Evolutionary conservation across 2,888 invertebrate species (phyloP).

Genomic region (Heliconius ismenius): DNA sequence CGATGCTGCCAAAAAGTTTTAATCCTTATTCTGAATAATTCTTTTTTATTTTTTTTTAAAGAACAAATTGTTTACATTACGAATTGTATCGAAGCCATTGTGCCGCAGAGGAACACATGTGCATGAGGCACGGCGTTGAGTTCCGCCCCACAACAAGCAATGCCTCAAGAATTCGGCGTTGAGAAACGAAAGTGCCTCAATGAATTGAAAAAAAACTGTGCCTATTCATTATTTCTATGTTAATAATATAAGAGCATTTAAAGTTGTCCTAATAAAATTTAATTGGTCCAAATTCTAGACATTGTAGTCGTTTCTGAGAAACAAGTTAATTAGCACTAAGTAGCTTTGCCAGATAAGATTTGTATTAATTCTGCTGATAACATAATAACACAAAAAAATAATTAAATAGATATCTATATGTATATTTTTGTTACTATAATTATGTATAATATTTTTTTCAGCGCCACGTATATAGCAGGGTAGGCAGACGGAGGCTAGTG

Average conservation of each 20-base stretch:
- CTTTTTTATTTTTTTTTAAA: not conserved
- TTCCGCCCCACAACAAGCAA: too few relatives aligned
- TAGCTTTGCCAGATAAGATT: not conserved
- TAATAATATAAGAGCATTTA: not conserved
- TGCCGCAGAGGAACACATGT: too few relatives aligned
- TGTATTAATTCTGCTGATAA: not conserved
- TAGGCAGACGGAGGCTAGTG: too few relatives aligned
- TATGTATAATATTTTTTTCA: not conserved
- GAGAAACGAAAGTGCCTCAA: too few relatives aligned
- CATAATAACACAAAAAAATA: not conserved
- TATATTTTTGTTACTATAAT: not conserved
- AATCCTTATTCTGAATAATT: not conserved
- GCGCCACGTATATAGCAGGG: too few relatives aligned
- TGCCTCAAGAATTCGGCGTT: too few relatives aligned
- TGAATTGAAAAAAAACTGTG: too few relatives aligned
- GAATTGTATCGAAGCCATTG: too few relatives aligned
- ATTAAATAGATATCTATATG: not conserved
- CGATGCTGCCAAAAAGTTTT: not conserved
- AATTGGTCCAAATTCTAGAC: not conserved
- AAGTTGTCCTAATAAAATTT: not conserved
- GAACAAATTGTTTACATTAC: too few relatives aligned
- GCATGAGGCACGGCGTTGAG: too few relatives aligned
- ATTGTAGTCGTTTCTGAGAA: slow-evolving; percentile 2
- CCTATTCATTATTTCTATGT: too few relatives aligned
- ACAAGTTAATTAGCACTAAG: slow-evolving; percentile 7